Evolutionary conservation across 2,113 vertebrate genomes (phyloP).

Genomic region (Pomatostomus ruficeps): DNA sequence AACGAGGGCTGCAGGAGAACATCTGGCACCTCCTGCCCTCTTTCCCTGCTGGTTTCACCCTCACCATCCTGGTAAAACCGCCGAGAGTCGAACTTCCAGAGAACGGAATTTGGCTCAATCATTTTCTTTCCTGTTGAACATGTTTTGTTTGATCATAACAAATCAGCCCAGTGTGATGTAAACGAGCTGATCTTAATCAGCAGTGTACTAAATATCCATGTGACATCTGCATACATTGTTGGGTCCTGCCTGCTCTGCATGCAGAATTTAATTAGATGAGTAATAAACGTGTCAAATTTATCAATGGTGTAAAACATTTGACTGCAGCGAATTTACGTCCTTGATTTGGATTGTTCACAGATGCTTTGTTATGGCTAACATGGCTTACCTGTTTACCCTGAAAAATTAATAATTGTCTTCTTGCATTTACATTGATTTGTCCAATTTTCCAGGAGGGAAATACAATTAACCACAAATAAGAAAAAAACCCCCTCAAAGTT

Average conservation of each 20-base stretch:
- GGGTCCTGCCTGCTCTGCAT: not conserved
- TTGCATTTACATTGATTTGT: conserved; percentile 44
- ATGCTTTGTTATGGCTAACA: not conserved
- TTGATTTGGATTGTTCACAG: not conserved
- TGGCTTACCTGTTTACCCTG: not conserved
- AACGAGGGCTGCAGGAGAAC: not conserved
- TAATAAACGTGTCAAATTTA: conserved; percentile 35
- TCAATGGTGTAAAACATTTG: conserved; percentile 1
- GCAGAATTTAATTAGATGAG: conserved; percentile 37
- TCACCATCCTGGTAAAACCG: fast-evolving
- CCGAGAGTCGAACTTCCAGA: not conserved
- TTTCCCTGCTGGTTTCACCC: not conserved
- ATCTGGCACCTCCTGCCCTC: not conserved
- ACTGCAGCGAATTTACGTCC: not conserved
- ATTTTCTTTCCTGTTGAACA: not conserved
- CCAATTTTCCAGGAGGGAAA: conserved; percentile 54
- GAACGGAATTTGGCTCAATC: not conserved
- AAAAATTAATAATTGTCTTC: not conserved
- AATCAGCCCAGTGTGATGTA: not conserved
- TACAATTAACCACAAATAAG: conserved; percentile 51
- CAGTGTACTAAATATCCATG: not conserved
- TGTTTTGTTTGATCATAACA: conserved; percentile 14
- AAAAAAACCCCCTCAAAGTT: conserved; percentile 41
- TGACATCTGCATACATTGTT: not conserved
- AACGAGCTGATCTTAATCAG: conserved; percentile 12